Percentiles rank a stretch among this genome's conserved stretches.
These are phyloP conservation scores for Nyctalus aviator DNA, from an alignment of 2,797 vertebrate genomes.

Conservation along the genomic window DNA sequence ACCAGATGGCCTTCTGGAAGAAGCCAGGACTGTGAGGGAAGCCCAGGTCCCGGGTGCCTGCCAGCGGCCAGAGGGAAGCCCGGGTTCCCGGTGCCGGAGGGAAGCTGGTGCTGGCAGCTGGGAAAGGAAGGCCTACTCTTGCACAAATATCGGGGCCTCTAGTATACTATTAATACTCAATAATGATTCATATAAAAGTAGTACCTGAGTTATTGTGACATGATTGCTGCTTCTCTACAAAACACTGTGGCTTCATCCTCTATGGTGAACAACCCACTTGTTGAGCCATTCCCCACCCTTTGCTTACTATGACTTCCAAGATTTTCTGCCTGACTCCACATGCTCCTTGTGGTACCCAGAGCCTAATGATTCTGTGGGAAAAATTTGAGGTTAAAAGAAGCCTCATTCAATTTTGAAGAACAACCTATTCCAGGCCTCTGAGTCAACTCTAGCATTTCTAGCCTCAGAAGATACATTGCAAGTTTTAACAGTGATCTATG, in stretches of 20 bases:
- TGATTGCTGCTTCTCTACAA: background rate
- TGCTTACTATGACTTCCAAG: background rate
- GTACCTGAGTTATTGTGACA: background rate
- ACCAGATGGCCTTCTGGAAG: too few species aligned
- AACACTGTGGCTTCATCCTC: background rate
- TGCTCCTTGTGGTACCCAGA: background rate
- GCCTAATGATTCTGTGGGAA: background rate
- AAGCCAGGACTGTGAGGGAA: too few species aligned
- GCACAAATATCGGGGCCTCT: too few species aligned
- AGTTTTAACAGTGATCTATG: slow-evolving; percentile 91
- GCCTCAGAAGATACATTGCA: slow-evolving; percentile 87
- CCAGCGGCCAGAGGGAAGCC: too few species aligned
- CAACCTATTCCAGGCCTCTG: background rate
- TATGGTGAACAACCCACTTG: background rate
- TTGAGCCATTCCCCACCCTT: background rate
- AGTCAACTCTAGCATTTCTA: slow-evolving; percentile 69
- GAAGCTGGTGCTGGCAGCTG: too few species aligned
- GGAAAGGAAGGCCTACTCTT: too few species aligned
- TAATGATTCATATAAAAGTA: background rate
- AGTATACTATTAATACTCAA: background rate
- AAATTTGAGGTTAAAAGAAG: slow-evolving; percentile 4
- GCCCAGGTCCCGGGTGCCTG: too few species aligned
- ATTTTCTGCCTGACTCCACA: background rate
- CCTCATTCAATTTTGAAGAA: background rate
- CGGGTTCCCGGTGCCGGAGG: too few species aligned